Conservation (phyloP, 2,797 vertebrate species). For the Percopsis omiscomaycus region DNA sequence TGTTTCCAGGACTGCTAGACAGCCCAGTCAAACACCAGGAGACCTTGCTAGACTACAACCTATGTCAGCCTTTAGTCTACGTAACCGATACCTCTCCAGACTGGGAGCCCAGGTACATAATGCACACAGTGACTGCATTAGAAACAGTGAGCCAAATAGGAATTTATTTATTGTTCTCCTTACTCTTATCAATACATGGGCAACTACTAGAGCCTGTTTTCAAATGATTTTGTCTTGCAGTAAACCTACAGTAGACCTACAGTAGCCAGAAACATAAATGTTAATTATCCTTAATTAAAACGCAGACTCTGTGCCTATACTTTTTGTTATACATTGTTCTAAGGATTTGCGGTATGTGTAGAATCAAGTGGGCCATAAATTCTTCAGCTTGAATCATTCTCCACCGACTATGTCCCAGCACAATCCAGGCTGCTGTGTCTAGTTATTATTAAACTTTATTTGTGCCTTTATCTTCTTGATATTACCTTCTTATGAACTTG, state of each 20-base stretch:
- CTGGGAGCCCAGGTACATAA: slow-evolving; percentile 80
- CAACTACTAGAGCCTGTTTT: not conserved
- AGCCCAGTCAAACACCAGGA: slow-evolving; percentile 56
- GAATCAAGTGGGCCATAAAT: too few relatives aligned
- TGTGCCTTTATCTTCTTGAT: not conserved
- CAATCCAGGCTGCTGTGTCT: too few relatives aligned
- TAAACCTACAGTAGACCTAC: too few relatives aligned
- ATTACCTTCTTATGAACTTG: slow-evolving; percentile 3
- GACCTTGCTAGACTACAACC: slow-evolving; percentile 71
- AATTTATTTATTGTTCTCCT: slow-evolving; percentile 28
- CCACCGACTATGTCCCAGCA: too few relatives aligned
- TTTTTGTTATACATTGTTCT: too few relatives aligned
- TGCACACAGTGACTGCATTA: slow-evolving; percentile 8
- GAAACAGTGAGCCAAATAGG: slow-evolving; percentile 24
- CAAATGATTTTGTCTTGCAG: too few relatives aligned
- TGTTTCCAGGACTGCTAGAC: slow-evolving; percentile 57
- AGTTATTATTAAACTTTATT: too few relatives aligned
- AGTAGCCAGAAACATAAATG: too few relatives aligned
- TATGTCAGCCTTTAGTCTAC: slow-evolving; percentile 80
- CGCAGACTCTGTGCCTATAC: too few relatives aligned
- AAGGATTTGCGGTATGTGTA: too few relatives aligned
- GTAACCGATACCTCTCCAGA: slow-evolving; percentile 84
- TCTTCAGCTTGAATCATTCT: too few relatives aligned
- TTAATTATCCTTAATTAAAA: too few relatives aligned
- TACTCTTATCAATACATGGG: slow-evolving; percentile 1